phyloP scores from a whole-genome alignment of 2,797 vertebrate genomes.

The Poecilia gillii region DNA sequence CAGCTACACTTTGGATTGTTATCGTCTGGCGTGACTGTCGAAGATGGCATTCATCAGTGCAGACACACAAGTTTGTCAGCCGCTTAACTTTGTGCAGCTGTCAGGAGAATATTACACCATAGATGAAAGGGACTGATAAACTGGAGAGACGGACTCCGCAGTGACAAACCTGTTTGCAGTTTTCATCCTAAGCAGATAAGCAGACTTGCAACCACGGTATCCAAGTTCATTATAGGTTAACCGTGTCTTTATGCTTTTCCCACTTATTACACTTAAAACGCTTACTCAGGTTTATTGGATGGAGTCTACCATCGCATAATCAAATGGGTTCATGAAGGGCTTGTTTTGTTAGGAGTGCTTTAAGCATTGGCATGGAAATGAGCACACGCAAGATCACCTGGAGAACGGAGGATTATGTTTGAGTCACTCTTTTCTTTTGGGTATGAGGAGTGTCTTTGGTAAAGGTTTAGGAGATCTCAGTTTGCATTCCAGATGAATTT shows the following conservation, averaged over 20 bases:
- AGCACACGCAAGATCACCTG: slow-evolving; percentile 8
- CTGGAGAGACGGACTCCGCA: neutral
- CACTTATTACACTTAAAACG: neutral
- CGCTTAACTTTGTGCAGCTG: neutral
- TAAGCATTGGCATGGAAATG: neutral
- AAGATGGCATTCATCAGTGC: neutral
- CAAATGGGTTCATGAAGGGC: neutral
- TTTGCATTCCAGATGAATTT: neutral
- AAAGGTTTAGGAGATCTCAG: neutral
- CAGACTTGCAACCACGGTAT: neutral
- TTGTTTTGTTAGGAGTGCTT: slow-evolving; percentile 8
- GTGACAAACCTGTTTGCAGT: neutral
- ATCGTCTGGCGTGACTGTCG: neutral
- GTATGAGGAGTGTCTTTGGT: neutral
- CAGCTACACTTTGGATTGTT: neutral
- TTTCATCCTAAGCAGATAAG: neutral
- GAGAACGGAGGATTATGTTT: neutral
- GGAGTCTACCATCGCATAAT: neutral
- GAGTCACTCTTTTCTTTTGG: slow-evolving; percentile 1
- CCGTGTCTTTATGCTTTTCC: neutral
- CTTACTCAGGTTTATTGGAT: slow-evolving; percentile 12
- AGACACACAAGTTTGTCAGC: neutral
- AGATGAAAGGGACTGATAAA: neutral
- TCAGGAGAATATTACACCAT: neutral
- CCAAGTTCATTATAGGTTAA: neutral